Evolutionary conservation across 2,113 vertebrate species (phyloP), one percentile per base, ranked within the genome.

Genomic region (Embiotoca jacksoni): DNA sequence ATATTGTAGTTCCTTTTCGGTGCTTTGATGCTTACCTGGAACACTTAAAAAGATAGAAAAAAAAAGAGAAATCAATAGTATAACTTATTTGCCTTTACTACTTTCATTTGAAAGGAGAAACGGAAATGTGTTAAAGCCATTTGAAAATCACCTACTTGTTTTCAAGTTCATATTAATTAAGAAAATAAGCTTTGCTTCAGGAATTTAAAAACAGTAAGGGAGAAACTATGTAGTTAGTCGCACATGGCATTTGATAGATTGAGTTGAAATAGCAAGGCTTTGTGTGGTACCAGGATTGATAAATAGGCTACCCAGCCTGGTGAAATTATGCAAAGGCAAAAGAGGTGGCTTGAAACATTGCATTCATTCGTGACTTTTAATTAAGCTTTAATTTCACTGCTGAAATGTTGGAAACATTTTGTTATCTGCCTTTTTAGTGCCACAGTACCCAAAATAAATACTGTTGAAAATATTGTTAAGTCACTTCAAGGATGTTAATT

Each of bases 1-100:
- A 86, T 81, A 88, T 89, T 91, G 81, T 88, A 66, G 86, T 91
- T 90, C 77, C 83, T 86, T 90, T 90, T 90, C 67, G 91, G 92
- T 92, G 89, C 91, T 89, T 90, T 80, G 37, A 86, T 47, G 82
- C 80, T 90, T 90, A 75, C 36, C 67, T 73, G 84, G 85, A 81
- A 85, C 75, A 81, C 39, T 63, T 59, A 63, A 79, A 74, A 78
- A 56, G 54, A 74, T 9, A 47, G 59, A 58, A 16, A 37, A 68
- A 69, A 68, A 64, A 72, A 68, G 32, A 67, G 46, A 81, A 78
- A 81, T 72, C 47, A 49, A 78, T 61, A 78, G 74, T 69, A 70
- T 87, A 84, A 86, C 74, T 83, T 81, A 85, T 91, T 91, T 92
- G 88, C 89, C 89, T 89, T 91, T 91, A 81, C 73, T 82, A 78